These are phyloP conservation scores for Cisticola juncidis DNA, from an alignment of 2,113 vertebrate genomes.

Conservation along the genomic window DNA sequence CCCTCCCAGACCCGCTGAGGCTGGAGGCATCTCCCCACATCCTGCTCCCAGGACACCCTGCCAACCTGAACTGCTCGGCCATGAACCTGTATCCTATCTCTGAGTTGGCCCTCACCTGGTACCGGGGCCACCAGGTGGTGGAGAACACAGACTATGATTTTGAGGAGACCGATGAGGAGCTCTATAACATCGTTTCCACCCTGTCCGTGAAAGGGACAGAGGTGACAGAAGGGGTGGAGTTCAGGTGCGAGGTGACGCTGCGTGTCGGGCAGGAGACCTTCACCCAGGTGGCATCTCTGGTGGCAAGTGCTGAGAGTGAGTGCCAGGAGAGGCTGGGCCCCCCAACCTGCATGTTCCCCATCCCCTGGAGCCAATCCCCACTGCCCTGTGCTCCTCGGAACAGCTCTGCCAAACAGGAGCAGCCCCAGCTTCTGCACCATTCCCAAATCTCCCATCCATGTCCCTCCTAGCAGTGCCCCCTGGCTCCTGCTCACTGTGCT, in stretches of 20 bases:
- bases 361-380: rapidly evolving
- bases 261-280: background rate
- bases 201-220: background rate
- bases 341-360: rapidly evolving
- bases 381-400: rapidly evolving
- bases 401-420: background rate
- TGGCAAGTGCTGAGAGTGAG: background rate
- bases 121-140: background rate
- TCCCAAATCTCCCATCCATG: background rate
- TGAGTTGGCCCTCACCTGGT: conserved; percentile 37
- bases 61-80: conserved; percentile 41
- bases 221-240: background rate
- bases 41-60: background rate
- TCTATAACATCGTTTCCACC: background rate
- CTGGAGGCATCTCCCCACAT: background rate
- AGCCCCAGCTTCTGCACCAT: rapidly evolving
- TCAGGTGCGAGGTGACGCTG: conserved; percentile 61
- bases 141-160: rapidly evolving
- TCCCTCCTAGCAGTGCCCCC: background rate
- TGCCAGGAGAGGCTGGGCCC: background rate
- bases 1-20: conserved; percentile 61
- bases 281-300: background rate
- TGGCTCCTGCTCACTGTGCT: background rate
- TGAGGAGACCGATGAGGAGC: background rate
- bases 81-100: rapidly evolving